Evolutionary conservation across 2,888 invertebrate species (phyloP).

Genomic region (Stictocephala bisonia): DNA sequence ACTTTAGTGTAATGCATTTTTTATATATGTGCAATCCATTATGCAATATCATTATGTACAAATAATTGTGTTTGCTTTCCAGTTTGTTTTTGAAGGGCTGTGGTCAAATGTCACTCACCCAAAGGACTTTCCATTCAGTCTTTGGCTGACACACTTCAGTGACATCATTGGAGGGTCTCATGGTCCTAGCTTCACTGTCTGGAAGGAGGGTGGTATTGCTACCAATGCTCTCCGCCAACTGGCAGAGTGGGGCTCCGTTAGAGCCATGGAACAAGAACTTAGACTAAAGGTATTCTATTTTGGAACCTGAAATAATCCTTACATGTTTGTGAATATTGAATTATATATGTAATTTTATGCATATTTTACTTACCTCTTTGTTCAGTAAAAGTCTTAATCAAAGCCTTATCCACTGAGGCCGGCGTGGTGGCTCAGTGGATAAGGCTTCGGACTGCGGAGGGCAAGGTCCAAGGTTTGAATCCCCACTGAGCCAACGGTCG

Average conservation of each 20-base stretch:
- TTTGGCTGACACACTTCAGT: conserved; percentile 95
- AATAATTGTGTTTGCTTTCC: conserved; percentile 54
- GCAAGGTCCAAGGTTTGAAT: too few species aligned
- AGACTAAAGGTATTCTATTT: conserved; percentile 76
- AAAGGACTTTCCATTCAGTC: conserved; percentile 91
- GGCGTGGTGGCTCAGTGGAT: too few species aligned
- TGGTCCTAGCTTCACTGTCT: conserved; percentile 89
- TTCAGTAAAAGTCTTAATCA: too few species aligned
- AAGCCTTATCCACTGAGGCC: too few species aligned
- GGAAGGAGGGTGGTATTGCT: conserved; percentile 90
- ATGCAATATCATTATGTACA: neutral
- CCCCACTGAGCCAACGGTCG: too few species aligned
- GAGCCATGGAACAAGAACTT: conserved; percentile 91
- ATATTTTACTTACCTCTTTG: neutral
- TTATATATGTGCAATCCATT: too few species aligned
- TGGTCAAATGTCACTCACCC: conserved; percentile 98
- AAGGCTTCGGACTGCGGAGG: too few species aligned
- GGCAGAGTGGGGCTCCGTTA: conserved; percentile 95
- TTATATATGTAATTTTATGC: neutral
- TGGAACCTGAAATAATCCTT: neutral
- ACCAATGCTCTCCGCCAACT: conserved; percentile 92
- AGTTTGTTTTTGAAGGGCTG: conserved; percentile 90
- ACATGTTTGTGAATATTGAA: neutral
- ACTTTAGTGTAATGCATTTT: too few species aligned
- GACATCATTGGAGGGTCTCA: conserved; percentile 97